Conservation (phyloP, 2,888 invertebrate species). For the Phortica magna region DNA sequence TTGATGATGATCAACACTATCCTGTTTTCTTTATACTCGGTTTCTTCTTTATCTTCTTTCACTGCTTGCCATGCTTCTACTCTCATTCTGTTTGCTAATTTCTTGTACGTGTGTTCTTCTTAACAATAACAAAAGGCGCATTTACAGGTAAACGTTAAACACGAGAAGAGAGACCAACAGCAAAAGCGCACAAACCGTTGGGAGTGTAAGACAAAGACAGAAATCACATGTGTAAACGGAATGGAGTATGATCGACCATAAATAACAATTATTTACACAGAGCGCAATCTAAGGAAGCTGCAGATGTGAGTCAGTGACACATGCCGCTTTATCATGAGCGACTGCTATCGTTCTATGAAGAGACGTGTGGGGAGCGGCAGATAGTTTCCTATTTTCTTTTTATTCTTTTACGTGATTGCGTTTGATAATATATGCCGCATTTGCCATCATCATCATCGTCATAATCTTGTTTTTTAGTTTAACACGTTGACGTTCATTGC, state of each 20-base stretch:
- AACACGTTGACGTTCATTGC: neutral
- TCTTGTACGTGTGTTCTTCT: slow-evolving; percentile 69
- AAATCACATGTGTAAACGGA: neutral
- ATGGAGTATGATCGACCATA: neutral
- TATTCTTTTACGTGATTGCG: neutral
- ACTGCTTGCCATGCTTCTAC: neutral
- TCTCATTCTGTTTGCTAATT: slow-evolving; percentile 64
- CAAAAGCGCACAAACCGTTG: neutral
- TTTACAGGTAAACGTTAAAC: slow-evolving; percentile 34
- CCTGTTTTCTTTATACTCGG: slow-evolving; percentile 22
- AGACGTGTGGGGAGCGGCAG: no score
- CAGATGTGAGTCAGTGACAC: slow-evolving; percentile 2
- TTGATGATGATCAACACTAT: neutral
- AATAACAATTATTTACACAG: slow-evolving; percentile 21
- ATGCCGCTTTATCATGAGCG: neutral
- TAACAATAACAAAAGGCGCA: slow-evolving; percentile 25
- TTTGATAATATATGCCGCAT: slow-evolving; percentile 12
- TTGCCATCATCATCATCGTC: neutral
- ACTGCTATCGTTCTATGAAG: neutral
- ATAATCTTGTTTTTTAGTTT: neutral
- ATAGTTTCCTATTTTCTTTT: no score
- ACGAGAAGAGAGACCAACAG: neutral
- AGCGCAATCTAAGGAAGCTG: neutral
- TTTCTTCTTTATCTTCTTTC: slow-evolving; percentile 15
- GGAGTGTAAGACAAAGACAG: neutral